These are phyloP conservation scores for Drosophila subsilvestris DNA, from an alignment of 2,888 invertebrate genomes.

Conservation along the genomic window DNA sequence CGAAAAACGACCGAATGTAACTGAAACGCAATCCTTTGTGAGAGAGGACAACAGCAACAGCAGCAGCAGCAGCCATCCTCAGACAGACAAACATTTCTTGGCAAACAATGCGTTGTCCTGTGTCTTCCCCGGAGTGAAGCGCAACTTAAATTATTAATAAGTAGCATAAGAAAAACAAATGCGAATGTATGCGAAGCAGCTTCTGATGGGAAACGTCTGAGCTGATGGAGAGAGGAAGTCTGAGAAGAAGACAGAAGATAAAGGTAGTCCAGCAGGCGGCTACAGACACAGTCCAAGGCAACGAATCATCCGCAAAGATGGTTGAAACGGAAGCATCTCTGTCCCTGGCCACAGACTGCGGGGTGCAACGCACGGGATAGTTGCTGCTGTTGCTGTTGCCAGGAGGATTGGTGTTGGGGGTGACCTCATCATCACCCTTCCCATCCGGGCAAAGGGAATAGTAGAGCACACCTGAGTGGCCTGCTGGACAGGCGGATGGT, in stretches of 20 bases:
- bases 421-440: constrained; percentile 34
- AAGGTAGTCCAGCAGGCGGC: neutral
- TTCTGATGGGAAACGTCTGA: constrained; percentile 30
- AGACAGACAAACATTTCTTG: constrained; percentile 37
- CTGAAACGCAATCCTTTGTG: constrained; percentile 77
- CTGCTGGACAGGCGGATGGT: constrained; percentile 9
- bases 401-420: constrained; percentile 7
- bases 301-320: neutral
- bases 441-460: constrained; percentile 28
- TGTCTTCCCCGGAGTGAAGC: constrained; percentile 54
- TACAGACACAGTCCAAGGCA: constrained; percentile 1
- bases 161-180: constrained; percentile 76
- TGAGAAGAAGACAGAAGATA: too few relatives aligned
- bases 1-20: constrained; percentile 52
- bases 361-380: constrained; percentile 41
- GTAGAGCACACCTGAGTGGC: constrained; percentile 37
- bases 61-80: constrained; percentile 24
- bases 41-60: constrained; percentile 37
- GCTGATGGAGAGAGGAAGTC: constrained; percentile 26
- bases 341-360: constrained; percentile 18
- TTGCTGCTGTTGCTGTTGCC: neutral
- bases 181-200: constrained; percentile 66
- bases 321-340: constrained; percentile 9
- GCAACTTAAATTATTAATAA: constrained; percentile 79
- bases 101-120: constrained; percentile 55